Evolutionary conservation across 2,797 vertebrate species (phyloP).

Genomic region (Paedocypris micromegethes): DNA sequence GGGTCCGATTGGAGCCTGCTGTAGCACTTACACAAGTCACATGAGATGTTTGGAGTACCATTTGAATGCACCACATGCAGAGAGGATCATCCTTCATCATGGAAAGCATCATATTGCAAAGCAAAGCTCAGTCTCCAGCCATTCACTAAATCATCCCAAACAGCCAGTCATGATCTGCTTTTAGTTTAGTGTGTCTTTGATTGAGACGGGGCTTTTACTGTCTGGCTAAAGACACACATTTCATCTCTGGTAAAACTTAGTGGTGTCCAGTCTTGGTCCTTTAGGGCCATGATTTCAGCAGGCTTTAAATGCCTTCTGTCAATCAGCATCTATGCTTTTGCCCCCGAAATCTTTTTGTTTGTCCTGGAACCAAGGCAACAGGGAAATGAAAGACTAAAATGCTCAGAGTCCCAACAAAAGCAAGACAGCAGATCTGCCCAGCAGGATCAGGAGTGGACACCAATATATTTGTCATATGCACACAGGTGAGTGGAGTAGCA

Average conservation of each 20-base stretch:
- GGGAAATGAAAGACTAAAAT: conserved; percentile 43
- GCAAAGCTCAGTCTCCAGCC: conserved; percentile 34
- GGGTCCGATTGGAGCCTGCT: conserved; percentile 54
- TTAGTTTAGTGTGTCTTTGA: conserved; percentile 39
- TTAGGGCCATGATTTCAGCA: conserved; percentile 43
- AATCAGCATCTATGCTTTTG: conserved; percentile 39
- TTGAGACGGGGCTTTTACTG: conserved; percentile 38
- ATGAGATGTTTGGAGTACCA: conserved; percentile 30
- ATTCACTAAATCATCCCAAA: conserved; percentile 45
- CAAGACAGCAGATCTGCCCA: conserved; percentile 45
- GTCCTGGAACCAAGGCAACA: conserved; percentile 40
- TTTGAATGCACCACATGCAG: conserved; percentile 38
- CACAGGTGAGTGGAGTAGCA: conserved; percentile 49
- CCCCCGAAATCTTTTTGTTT: conserved; percentile 38
- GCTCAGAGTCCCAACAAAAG: conserved; percentile 47
- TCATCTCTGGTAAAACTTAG: conserved; percentile 42
- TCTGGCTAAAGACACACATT: conserved; percentile 33
- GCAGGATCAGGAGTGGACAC: conserved; percentile 54
- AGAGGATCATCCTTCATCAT: conserved; percentile 34
- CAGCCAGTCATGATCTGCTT: conserved; percentile 41
- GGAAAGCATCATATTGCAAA: conserved; percentile 36
- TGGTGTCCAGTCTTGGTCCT: conserved; percentile 56
- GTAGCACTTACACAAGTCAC: conserved; percentile 36
- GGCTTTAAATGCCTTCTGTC: conserved; percentile 45
- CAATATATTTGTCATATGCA: conserved; percentile 48